Conservation (phyloP, 2,888 invertebrate species). For the Thymelicus sylvestris region DNA sequence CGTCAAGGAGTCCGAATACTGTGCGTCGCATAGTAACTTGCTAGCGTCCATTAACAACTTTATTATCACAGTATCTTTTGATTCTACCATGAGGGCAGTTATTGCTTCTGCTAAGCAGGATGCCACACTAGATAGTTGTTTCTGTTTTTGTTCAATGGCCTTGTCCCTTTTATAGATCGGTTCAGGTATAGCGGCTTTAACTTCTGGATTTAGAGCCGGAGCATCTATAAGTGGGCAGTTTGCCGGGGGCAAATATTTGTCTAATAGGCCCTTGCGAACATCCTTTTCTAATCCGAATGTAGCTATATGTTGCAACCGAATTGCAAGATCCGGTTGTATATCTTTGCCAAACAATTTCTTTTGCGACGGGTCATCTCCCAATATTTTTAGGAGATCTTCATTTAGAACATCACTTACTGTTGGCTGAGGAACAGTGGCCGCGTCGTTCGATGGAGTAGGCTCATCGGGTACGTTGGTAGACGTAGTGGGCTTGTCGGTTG, state of each 20-base stretch:
- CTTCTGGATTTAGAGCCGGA: constrained; percentile 45
- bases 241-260: constrained; percentile 41
- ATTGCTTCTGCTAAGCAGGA: constrained; percentile 40
- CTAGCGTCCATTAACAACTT: constrained; percentile 18
- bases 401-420: constrained; percentile 7
- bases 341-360: constrained; percentile 40
- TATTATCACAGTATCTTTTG: no score
- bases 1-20: constrained; percentile 19
- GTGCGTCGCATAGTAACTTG: constrained; percentile 33
- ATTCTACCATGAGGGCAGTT: constrained; percentile 24
- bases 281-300: constrained; percentile 43
- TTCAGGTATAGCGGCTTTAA: constrained; percentile 43
- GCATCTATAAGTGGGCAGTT: constrained; percentile 44
- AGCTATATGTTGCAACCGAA: no score
- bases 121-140: constrained; percentile 42
- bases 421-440: no score
- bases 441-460: no score
- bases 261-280: constrained; percentile 39
- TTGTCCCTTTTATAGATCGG: constrained; percentile 41
- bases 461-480: not conserved
- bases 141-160: constrained; percentile 45
- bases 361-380: constrained; percentile 40
- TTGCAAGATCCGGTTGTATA: constrained; percentile 45
- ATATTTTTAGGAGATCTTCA: constrained; percentile 33
- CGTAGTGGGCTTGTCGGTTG: not conserved